Percentiles rank a stretch among this genome's conserved stretches.
Conservation (phyloP, 2,113 vertebrate species). For the Odocoileus virginianus region DNA sequence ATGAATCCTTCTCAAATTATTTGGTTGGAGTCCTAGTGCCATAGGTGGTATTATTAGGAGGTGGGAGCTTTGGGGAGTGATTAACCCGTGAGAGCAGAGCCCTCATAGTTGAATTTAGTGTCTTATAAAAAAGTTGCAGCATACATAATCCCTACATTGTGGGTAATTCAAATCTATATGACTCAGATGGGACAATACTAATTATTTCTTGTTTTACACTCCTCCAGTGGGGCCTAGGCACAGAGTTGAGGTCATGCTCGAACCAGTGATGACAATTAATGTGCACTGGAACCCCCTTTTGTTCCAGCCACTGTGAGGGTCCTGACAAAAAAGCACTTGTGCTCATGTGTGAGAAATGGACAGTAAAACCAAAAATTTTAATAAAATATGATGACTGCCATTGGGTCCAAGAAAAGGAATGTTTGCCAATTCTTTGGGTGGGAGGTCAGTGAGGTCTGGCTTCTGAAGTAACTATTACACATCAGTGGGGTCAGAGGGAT, state of each 20-base stretch:
- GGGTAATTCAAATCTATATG: background rate
- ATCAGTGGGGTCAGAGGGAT: background rate
- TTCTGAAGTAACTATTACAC: background rate
- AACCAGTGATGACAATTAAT: accelerated
- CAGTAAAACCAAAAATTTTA: background rate
- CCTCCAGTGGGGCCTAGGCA: accelerated
- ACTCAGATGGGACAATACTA: accelerated
- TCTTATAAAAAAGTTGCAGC: background rate
- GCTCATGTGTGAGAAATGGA: background rate
- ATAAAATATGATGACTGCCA: no score
- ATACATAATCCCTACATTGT: accelerated
- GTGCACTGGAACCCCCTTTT: accelerated
- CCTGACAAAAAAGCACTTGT: background rate
- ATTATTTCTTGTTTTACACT: background rate
- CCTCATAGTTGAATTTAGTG: background rate
- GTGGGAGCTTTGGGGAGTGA: no score
- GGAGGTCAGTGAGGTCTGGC: background rate
- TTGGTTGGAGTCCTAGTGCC: background rate
- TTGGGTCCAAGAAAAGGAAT: background rate
- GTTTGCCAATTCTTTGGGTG: background rate
- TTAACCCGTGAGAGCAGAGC: background rate
- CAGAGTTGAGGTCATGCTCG: background rate
- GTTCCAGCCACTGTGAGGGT: background rate
- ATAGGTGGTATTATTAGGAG: background rate
- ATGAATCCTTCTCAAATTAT: no score